phyloP scores from a whole-genome alignment of 2,888 invertebrate species.

The Lycophotia porphyrea region DNA sequence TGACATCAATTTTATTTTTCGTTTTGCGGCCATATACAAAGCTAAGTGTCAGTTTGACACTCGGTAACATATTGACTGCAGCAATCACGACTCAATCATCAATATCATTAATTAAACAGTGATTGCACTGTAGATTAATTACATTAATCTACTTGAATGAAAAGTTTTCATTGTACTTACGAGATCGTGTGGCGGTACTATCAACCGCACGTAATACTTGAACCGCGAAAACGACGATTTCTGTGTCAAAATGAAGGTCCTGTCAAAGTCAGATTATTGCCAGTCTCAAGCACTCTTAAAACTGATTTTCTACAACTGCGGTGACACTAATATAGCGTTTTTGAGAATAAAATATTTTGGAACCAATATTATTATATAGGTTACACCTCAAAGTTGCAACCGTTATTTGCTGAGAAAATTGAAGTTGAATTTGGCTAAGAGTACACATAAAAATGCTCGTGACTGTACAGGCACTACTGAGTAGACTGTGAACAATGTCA shows the following conservation, averaged over 20 bases:
- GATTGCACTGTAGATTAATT: slow-evolving; percentile 42
- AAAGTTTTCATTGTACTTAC: slow-evolving; percentile 8
- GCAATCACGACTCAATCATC: slow-evolving; percentile 24
- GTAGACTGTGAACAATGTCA: slow-evolving; percentile 60
- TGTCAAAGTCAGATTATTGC: not conserved
- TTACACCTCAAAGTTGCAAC: not conserved
- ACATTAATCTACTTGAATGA: slow-evolving; percentile 26
- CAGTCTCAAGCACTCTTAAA: not conserved
- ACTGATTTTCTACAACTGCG: not conserved
- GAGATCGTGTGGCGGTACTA: slow-evolving; percentile 12
- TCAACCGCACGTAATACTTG: not conserved
- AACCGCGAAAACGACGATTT: not conserved
- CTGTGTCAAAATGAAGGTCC: not conserved
- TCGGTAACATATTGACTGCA: slow-evolving; percentile 16
- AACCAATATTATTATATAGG: not conserved
- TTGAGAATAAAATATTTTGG: not conserved
- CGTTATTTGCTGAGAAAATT: not conserved
- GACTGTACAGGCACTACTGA: slow-evolving; percentile 5
- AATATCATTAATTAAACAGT: slow-evolving; percentile 41
- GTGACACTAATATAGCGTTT: not conserved
- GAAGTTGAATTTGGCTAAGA: not conserved
- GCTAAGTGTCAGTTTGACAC: slow-evolving; percentile 28
- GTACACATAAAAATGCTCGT: not conserved
- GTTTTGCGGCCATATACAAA: slow-evolving; percentile 1
- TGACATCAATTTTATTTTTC: too few relatives aligned